Percentiles rank a stretch among this genome's conserved stretches.
Conservation (phyloP, 1,140 invertebrate genomes). For the Teleogryllus occipitalis region DNA sequence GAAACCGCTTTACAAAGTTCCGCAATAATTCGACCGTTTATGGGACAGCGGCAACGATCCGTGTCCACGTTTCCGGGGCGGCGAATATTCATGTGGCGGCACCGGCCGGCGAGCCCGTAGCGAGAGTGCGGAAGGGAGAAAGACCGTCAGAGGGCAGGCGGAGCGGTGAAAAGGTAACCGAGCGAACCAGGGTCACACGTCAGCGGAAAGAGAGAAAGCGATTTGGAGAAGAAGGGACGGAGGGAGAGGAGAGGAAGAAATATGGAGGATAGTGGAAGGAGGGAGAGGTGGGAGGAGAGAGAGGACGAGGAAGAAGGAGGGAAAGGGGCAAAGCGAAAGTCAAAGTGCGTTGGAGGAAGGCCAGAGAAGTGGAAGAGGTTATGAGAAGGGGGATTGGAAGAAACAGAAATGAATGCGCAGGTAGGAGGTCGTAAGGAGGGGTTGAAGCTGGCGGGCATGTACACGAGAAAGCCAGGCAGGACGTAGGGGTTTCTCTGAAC, state of each 20-base stretch:
- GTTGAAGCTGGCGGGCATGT: not conserved
- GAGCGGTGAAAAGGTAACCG: no score
- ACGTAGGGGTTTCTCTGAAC: not conserved
- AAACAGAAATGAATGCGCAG: not conserved
- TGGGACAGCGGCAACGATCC: no score
- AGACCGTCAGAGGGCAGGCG: no score
- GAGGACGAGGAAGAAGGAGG: not conserved
- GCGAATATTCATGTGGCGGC: no score
- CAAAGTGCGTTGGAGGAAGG: not conserved
- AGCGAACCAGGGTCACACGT: no score
- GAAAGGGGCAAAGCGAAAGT: not conserved
- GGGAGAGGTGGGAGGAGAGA: not conserved
- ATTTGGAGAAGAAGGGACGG: not conserved
- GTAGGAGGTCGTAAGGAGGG: not conserved
- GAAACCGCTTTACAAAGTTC: no score
- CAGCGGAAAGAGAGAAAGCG: no score
- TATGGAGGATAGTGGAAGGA: not conserved
- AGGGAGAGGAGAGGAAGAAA: not conserved
- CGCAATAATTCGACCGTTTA: no score
- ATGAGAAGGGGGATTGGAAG: not conserved
- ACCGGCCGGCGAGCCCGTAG: no score
- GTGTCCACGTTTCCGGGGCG: no score
- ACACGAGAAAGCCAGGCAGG: not conserved
- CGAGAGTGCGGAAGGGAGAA: no score
- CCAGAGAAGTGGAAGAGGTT: not conserved